phyloP scores from a whole-genome alignment of 2,113 vertebrate genomes.

The Potamarius usumacintae region DNA sequence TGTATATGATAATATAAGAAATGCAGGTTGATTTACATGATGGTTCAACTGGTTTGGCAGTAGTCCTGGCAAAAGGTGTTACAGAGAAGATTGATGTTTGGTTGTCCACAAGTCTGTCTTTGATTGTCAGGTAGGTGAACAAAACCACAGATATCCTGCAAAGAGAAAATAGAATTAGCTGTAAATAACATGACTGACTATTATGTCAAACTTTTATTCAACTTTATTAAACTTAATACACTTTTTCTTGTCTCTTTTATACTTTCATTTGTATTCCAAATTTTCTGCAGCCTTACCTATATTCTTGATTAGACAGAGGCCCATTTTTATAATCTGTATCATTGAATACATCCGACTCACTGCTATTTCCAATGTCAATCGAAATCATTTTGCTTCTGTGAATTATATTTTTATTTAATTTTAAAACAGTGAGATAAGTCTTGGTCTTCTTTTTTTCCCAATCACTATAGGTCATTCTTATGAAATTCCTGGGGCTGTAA shows the following conservation, averaged over 20 bases:
- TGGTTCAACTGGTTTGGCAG: background rate
- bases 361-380: background rate
- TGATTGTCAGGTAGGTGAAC: conserved; percentile 1
- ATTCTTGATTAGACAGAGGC: conserved; percentile 49
- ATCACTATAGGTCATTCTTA: conserved; percentile 50
- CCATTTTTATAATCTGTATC: conserved; percentile 55
- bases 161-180: background rate
- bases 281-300: conserved; percentile 59
- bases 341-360: background rate
- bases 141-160: conserved; percentile 26
- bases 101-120: background rate
- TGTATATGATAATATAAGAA: background rate
- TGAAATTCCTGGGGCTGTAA: rapidly evolving
- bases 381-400: background rate
- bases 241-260: background rate
- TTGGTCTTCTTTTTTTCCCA: background rate
- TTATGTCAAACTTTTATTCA: background rate
- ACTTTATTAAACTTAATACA: background rate
- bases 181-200: background rate
- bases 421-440: conserved; percentile 64
- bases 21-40: conserved; percentile 5
- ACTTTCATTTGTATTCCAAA: background rate
- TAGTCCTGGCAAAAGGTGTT: background rate
- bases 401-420: rapidly evolving
- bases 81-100: background rate